Base-by-base conservation (phyloP, 2,113 vertebrate species). In the Ctenomys sociabilis region DNA sequence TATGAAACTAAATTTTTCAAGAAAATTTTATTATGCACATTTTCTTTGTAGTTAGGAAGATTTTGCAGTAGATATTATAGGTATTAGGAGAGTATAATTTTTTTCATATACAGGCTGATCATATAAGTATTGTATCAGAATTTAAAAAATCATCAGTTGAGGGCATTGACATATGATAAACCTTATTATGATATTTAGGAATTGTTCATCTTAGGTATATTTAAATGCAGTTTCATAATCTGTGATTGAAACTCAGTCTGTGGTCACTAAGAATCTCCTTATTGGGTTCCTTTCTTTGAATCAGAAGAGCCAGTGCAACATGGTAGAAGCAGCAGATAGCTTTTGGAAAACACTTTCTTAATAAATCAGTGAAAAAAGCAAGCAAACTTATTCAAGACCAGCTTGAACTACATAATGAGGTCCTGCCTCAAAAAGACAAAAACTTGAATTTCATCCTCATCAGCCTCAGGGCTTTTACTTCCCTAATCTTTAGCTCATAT, bases 111-210 rank as follows among this genome's bases (percentile, higher is more conserved):
- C 7, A 52, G 22, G 7, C 9, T 63, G 24, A 17, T 80, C 24
- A 80, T 83, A 77, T 88, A 94, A 54, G 72, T 45, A 87, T 85
- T 78, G 70, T 88, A 54, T n/a, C 24, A 88, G 11, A 64, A 85
- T 54, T 95, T 95, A 84, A 4, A 26, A 66, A 85, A 92, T 52
- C 4, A 37, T 68, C 30, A 82, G 11, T 78, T 52, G 78, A 28
- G 16, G 1, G 45, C 5, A 68, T 85, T n/a, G 88, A 30, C 1
- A 45, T 35, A 80, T 63, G 19, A 0, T 35, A 92, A 84, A 85
- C 19, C 78, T 68, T 89, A 52, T 72, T 57, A 57, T 1, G 6
- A 11, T 85, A 73, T 49, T 93, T 87, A 90, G 64, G 32, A 88
- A 5, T 32, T 45, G 28, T 12, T 37, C 28, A 90, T 45, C 2